Percentiles rank a stretch among this genome's conserved stretches.
phyloP scores from a whole-genome alignment of 1,140 invertebrate species.

The Aphaenogaster rudis region DNA sequence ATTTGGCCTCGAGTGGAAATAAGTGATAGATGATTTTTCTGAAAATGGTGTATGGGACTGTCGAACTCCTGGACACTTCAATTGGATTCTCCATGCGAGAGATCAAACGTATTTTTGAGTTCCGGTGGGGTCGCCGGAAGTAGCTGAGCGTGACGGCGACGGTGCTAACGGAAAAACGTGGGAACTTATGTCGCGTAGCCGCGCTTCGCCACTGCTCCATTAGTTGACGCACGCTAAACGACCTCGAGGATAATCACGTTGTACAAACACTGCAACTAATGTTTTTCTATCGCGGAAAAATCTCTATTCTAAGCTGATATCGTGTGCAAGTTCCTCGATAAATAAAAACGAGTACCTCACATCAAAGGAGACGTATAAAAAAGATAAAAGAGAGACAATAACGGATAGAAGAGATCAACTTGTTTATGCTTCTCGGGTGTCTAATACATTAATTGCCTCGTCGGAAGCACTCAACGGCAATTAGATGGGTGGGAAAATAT shows the following conservation, averaged over 20 bases:
- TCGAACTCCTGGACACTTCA: background rate
- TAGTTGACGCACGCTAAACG: slow-evolving; percentile 43
- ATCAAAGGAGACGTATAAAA: background rate
- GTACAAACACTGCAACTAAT: slow-evolving; percentile 40
- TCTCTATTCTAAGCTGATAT: background rate
- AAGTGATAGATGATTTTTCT: slow-evolving; percentile 15
- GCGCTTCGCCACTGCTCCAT: slow-evolving; percentile 34
- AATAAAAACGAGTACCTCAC: background rate
- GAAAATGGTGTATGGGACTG: background rate
- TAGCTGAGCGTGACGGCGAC: slow-evolving; percentile 82
- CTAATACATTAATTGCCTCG: slow-evolving; percentile 12
- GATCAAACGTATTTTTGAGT: slow-evolving; percentile 80
- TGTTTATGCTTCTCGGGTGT: background rate
- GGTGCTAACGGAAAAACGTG: slow-evolving; percentile 87
- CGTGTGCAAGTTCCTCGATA: background rate
- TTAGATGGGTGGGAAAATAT: slow-evolving; percentile 11
- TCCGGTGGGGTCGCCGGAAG: slow-evolving; percentile 85
- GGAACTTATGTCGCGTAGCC: slow-evolving; percentile 76
- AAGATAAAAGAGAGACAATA: background rate
- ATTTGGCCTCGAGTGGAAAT: background rate
- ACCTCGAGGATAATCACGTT: slow-evolving; percentile 50
- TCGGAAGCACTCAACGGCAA: slow-evolving; percentile 15
- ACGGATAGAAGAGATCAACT: slow-evolving; percentile 1
- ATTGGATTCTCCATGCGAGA: slow-evolving; percentile 24
- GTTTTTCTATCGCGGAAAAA: background rate